Percentiles rank a stretch among this genome's conserved stretches.
Evolutionary conservation across 2,113 vertebrate species (phyloP).

Genomic region (Callipepla californica): DNA sequence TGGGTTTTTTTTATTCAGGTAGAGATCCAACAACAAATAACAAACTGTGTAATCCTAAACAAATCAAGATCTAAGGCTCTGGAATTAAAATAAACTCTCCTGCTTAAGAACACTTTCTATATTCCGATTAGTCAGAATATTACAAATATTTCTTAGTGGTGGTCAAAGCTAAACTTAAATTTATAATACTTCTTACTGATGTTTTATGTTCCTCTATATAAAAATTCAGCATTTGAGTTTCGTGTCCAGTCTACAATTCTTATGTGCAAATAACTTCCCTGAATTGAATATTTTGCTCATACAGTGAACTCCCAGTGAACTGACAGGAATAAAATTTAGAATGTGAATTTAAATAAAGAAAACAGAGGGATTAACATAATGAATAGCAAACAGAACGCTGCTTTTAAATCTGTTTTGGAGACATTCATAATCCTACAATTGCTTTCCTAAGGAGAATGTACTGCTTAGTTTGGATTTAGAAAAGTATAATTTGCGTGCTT

Average conservation of each 20-base stretch:
- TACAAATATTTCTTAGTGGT: not conserved
- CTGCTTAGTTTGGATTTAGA: not conserved
- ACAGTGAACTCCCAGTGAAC: not conserved
- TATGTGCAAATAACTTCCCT: not conserved
- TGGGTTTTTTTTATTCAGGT: not conserved
- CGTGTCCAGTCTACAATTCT: not conserved
- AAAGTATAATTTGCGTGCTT: not conserved
- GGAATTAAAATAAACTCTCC: not conserved
- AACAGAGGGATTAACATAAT: slow-evolving; percentile 36
- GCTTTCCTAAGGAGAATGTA: not conserved
- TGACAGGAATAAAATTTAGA: not conserved
- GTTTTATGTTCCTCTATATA: not conserved
- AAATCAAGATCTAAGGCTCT: not conserved
- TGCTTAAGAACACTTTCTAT: not conserved
- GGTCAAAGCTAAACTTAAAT: not conserved
- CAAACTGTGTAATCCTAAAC: not conserved
- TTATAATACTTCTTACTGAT: not conserved
- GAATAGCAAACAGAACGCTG: not conserved
- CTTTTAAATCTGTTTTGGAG: not conserved
- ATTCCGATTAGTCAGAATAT: not conserved
- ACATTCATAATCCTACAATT: slow-evolving; percentile 5
- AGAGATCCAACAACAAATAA: no score
- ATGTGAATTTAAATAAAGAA: slow-evolving; percentile 1
- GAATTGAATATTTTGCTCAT: not conserved
- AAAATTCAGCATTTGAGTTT: slow-evolving; percentile 9